phyloP scores from a whole-genome alignment of 1,140 invertebrate genomes.

The Orchesella cincta region DNA sequence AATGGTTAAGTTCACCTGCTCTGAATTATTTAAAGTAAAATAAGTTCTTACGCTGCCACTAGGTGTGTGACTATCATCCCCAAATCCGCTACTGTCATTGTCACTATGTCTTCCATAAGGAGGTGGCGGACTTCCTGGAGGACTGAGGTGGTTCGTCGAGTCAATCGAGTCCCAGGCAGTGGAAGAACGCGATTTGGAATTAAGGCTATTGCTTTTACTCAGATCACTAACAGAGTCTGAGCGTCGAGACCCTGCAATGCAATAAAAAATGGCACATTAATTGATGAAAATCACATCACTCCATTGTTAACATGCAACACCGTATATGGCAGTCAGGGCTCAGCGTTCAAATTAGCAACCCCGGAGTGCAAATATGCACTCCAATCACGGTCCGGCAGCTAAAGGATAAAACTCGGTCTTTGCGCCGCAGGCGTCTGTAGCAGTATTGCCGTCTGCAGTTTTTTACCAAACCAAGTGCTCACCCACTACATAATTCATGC shows the following conservation, averaged over 20 bases:
- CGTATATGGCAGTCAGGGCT: no score
- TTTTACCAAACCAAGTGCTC: no score
- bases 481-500: no score
- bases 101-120: slow-evolving; percentile 65
- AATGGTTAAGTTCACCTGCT: not conserved
- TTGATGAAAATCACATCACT: no score
- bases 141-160: slow-evolving; percentile 60
- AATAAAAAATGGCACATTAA: no score
- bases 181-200: slow-evolving; percentile 39
- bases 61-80: not conserved
- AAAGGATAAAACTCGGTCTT: no score
- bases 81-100: slow-evolving; percentile 28
- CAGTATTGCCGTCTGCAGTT: no score
- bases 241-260: slow-evolving; percentile 46
- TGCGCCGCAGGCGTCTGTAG: no score
- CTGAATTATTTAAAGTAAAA: not conserved
- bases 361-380: no score
- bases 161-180: slow-evolving; percentile 43
- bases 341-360: no score
- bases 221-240: slow-evolving; percentile 49
- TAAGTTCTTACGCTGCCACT: slow-evolving; percentile 12
- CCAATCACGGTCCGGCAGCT: no score
- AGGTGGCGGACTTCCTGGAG: slow-evolving; percentile 82
- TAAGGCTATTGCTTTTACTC: slow-evolving; percentile 35
- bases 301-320: no score